Conservation (phyloP, 1,140 invertebrate species). For the Yoshiicerus persimilis region DNA sequence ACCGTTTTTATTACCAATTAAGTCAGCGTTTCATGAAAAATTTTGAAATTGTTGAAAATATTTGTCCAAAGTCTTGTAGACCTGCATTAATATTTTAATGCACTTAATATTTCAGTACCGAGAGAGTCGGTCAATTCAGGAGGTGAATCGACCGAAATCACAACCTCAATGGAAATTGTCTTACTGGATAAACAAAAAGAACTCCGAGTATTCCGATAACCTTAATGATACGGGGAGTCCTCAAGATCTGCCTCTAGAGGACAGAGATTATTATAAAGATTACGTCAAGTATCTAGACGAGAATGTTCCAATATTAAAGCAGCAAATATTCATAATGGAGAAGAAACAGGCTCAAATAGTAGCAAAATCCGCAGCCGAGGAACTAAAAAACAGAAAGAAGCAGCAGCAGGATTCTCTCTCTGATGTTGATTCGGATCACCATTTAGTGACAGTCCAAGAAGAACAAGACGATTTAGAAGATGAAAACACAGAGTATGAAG, state of each 20-base stretch:
- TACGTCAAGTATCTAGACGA: slow-evolving; percentile 34
- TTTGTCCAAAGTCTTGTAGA: not conserved
- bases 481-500: slow-evolving; percentile 40
- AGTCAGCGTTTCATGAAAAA: no score
- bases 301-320: slow-evolving; percentile 32
- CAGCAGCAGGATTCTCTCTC: not conserved
- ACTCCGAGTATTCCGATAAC: not conserved
- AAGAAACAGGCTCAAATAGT: slow-evolving; percentile 20
- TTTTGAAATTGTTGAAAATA: not conserved
- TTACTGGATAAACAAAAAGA: slow-evolving; percentile 31
- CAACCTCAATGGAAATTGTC: slow-evolving; percentile 38
- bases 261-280: slow-evolving; percentile 37
- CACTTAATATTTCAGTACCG: not conserved
- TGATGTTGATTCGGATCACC: not conserved
- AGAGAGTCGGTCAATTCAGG: not conserved
- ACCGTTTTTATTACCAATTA: no score
- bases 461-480: slow-evolving; percentile 1
- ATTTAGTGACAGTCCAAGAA: not conserved
- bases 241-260: not conserved
- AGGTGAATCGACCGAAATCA: not conserved
- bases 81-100: no score
- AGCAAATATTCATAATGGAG: slow-evolving; percentile 26
- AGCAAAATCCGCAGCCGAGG: not conserved
- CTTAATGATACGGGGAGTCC: not conserved
- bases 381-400: not conserved